These are phyloP conservation scores for Sphaerophoria rueppellii DNA, from an alignment of 2,888 invertebrate species.

Conservation along the genomic window DNA sequence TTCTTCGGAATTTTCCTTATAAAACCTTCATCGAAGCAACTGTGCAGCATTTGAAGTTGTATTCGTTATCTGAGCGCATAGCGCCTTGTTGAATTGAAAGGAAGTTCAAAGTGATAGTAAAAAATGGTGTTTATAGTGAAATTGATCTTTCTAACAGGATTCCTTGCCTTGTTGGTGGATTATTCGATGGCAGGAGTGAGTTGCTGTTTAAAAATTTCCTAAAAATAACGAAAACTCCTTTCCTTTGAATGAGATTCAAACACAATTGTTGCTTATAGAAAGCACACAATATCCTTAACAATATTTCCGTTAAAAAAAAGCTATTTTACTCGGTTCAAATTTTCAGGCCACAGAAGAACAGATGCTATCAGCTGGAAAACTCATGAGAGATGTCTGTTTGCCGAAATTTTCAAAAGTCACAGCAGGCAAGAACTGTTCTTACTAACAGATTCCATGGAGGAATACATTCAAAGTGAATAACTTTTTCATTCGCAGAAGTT, in stretches of 20 bases:
- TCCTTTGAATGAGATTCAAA: too few relatives aligned
- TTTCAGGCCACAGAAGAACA: conserved; percentile 83
- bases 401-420: conserved; percentile 83
- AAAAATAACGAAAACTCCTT: too few relatives aligned
- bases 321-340: background rate
- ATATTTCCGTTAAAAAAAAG: background rate
- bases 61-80: background rate
- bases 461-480: background rate
- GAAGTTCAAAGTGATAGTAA: background rate
- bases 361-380: conserved; percentile 85
- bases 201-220: background rate
- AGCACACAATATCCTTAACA: too few relatives aligned
- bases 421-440: conserved; percentile 40
- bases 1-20: conserved; percentile 34
- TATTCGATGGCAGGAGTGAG: conserved; percentile 52
- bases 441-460: conserved; percentile 40
- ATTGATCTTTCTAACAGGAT: conserved; percentile 19
- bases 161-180: conserved; percentile 20
- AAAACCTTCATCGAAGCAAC: conserved; percentile 28
- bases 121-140: conserved; percentile 49
- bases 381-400: conserved; percentile 86
- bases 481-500: conserved; percentile 72
- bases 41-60: conserved; percentile 37
- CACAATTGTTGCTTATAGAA: too few relatives aligned
- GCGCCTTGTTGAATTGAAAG: background rate